Evolutionary conservation across 1,140 invertebrate species (phyloP).

Genomic region (Leptoteleia sp.): DNA sequence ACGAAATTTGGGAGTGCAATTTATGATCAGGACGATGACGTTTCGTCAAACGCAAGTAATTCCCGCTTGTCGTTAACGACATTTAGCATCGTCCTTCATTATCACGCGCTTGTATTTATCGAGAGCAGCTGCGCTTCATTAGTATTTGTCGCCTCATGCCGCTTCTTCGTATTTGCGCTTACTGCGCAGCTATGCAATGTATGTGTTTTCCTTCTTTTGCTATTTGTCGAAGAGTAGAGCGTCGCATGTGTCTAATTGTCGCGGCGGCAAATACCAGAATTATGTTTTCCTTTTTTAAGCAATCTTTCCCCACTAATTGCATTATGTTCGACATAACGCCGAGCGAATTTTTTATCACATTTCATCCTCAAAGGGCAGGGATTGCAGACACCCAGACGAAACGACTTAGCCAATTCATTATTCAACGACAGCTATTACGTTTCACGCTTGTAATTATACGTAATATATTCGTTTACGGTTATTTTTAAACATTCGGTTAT

Average conservation of each 20-base stretch:
- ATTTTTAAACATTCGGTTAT: too few species aligned
- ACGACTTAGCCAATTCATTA: not conserved
- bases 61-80: slow-evolving; percentile 34
- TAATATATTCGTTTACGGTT: too few species aligned
- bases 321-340: slow-evolving; percentile 18
- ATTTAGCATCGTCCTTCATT: slow-evolving; percentile 60
- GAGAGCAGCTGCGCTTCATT: slow-evolving; percentile 61
- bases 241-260: slow-evolving; percentile 50
- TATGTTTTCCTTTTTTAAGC: slow-evolving; percentile 12
- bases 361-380: not conserved
- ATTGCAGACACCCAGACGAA: slow-evolving; percentile 6
- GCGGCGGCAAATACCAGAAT: slow-evolving; percentile 27
- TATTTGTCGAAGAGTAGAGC: slow-evolving; percentile 42
- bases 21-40: slow-evolving; percentile 10
- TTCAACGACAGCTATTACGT: too few species aligned
- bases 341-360: not conserved
- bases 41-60: slow-evolving; percentile 41
- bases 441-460: too few species aligned
- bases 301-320: slow-evolving; percentile 38
- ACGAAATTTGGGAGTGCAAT: not conserved
- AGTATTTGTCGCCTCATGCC: slow-evolving; percentile 53
- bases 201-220: slow-evolving; percentile 52
- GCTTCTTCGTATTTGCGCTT: slow-evolving; percentile 51
- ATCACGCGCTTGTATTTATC: slow-evolving; percentile 55
- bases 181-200: slow-evolving; percentile 37